A percentile compares a stretch with the other conserved stretches of the same genome.
phyloP scores from a whole-genome alignment of 2,888 invertebrate genomes.

The Parnassius orleans region DNA sequence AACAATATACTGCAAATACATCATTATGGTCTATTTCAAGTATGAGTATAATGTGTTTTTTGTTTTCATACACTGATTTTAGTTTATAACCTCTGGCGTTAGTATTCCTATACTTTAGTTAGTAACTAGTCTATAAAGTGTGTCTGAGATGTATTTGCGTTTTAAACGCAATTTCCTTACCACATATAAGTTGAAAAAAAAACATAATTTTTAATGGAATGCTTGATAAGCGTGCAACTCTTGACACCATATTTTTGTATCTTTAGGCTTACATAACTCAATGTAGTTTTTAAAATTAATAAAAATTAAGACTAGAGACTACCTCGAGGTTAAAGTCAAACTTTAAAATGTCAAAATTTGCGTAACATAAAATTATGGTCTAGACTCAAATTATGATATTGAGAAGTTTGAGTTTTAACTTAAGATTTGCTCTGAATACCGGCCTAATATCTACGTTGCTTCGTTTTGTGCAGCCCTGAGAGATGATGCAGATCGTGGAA shows the following conservation, averaged over 20 bases:
- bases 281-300: background rate
- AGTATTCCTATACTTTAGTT: constrained; percentile 27
- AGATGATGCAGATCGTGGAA: too few relatives aligned
- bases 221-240: constrained; percentile 26
- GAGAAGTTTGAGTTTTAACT: too few relatives aligned
- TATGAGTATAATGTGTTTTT: background rate
- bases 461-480: too few relatives aligned
- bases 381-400: too few relatives aligned
- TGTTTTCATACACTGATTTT: background rate
- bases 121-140: constrained; percentile 36
- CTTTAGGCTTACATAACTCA: background rate
- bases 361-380: too few relatives aligned
- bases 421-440: too few relatives aligned
- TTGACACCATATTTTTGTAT: background rate
- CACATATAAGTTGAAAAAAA: constrained; percentile 47
- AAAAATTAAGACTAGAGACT: too few relatives aligned
- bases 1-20: background rate
- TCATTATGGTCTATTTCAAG: background rate
- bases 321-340: too few relatives aligned
- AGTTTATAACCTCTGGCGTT: constrained; percentile 24
- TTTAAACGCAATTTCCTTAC: constrained; percentile 62
- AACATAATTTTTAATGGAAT: constrained; percentile 37
- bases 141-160: constrained; percentile 64
- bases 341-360: too few relatives aligned
- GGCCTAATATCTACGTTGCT: too few relatives aligned